Evolutionary conservation across 2,888 invertebrate genomes (phyloP).

Genomic region (Chironomus riparius): DNA sequence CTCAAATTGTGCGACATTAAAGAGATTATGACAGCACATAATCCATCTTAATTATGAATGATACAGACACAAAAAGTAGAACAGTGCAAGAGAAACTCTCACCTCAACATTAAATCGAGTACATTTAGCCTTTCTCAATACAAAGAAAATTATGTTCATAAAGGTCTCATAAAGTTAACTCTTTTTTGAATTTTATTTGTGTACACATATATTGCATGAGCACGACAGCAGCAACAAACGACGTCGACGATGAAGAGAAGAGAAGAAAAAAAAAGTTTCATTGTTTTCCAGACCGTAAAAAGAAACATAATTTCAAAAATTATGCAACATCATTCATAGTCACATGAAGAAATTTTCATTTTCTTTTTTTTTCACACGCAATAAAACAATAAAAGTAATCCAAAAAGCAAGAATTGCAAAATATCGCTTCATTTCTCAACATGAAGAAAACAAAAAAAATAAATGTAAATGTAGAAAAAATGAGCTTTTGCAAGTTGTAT

Average conservation of each 20-base stretch:
- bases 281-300: constrained; percentile 26
- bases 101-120: not conserved
- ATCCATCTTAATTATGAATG: not conserved
- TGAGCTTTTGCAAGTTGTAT: constrained; percentile 18
- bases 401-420: constrained; percentile 17
- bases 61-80: constrained; percentile 3
- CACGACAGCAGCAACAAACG: not conserved
- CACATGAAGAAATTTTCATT: constrained; percentile 25
- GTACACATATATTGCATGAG: not conserved
- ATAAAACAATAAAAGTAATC: constrained; percentile 27
- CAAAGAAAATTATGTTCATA: constrained; percentile 1
- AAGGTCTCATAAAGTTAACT: constrained; percentile 11
- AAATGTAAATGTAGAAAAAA: not conserved
- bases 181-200: too few relatives aligned
- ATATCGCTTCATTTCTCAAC: not conserved
- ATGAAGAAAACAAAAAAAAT: not conserved
- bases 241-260: not conserved
- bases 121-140: constrained; percentile 4
- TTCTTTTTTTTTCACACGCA: constrained; percentile 26
- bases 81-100: constrained; percentile 5
- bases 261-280: constrained; percentile 11
- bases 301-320: constrained; percentile 25
- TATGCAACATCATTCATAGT: constrained; percentile 13
- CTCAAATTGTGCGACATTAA: too few relatives aligned
- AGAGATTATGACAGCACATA: not conserved